phyloP scores from a whole-genome alignment of 2,797 vertebrate genomes.

The Sparus aurata region DNA sequence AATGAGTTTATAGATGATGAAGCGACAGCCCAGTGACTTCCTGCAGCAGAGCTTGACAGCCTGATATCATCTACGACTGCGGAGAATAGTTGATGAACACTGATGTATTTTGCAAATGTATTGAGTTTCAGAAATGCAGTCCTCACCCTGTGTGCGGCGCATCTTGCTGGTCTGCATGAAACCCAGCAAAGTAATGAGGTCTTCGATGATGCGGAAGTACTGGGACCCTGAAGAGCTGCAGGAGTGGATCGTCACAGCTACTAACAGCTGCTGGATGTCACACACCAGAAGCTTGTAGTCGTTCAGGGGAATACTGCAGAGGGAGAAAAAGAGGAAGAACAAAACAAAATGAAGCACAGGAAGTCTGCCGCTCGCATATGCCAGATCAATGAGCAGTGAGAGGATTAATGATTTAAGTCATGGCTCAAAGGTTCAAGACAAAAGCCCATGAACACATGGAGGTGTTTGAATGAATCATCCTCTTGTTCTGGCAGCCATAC shows the following conservation, averaged over 20 bases:
- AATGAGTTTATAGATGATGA: conserved; percentile 56
- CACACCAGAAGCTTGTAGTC: conserved; percentile 96
- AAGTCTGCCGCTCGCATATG: conserved; percentile 16
- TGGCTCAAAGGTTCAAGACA: conserved; percentile 42
- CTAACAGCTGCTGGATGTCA: conserved; percentile 96
- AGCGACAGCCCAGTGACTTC: conserved; percentile 30
- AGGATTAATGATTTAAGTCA: conserved; percentile 67
- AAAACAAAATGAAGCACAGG: conserved; percentile 38
- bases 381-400: conserved; percentile 54
- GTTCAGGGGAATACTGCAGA: conserved; percentile 90
- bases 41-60: conserved; percentile 46
- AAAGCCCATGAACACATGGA: conserved; percentile 41
- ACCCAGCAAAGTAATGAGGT: conserved; percentile 95
- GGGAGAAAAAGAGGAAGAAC: conserved; percentile 13
- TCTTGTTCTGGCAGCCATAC: conserved; percentile 82
- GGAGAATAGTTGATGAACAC: conserved; percentile 38
- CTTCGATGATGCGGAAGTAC: conserved; percentile 99
- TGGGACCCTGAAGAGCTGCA: conserved; percentile 98
- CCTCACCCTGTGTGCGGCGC: conserved; percentile 92
- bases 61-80: conserved; percentile 40
- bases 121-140: conserved; percentile 24
- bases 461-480: conserved; percentile 45
- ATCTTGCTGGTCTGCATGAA: conserved; percentile 97
- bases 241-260: conserved; percentile 96
- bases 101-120: conserved; percentile 47